Evolutionary conservation across 1,140 invertebrate species (phyloP), one percentile per base, ranked within the genome.

Genomic region (Choristoneura fumiferana): DNA sequence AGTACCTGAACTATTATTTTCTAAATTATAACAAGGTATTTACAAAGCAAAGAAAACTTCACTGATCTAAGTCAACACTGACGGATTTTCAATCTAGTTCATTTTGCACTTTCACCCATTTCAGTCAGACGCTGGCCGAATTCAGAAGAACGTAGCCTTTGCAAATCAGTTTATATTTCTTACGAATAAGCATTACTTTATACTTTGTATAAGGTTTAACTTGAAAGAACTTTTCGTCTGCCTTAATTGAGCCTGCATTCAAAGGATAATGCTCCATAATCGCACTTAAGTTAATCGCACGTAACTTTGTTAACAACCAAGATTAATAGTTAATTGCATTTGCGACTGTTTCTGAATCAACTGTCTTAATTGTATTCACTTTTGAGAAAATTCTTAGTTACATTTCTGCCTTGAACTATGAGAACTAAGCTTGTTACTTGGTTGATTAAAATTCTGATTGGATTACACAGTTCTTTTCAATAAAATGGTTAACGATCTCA

Each of bases 211-310:
- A 12, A 13, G n/a, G n/a, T 22, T 33, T 49, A 49, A 29, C 43
- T 29, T 49, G 17, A 33, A 49, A 29, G 8, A 29, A 49, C 18
- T 33, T 49, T 49, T 29, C 29, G 2, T 1, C 29, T 49, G 22
- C 29, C 17, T n/a, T 12, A 49, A 49, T 49, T 15, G 22, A 6
- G 1, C 43, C 43, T 17, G 43, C 43, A 49, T 49, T 33, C 4
- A 5, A 49, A 18, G 22, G 22, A 29, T 29, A 22, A 17, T 17
- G 17, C 39, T 10, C 8, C 17, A 49, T 8, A 29, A 49, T 14
- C 18, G 43, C 43, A 49, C 13, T 37, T 18, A n/a, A 55, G 17
- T 18, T 13, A 56, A 40, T 38, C 33, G 36, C 54, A 56, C n/a
- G 15, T 36, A 22, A n/a, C n/a, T n/a, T n/a, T n/a, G n/a, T n/a